Evolutionary conservation across 2,113 vertebrate genomes (phyloP).

Genomic region (Vulpes vulpes): DNA sequence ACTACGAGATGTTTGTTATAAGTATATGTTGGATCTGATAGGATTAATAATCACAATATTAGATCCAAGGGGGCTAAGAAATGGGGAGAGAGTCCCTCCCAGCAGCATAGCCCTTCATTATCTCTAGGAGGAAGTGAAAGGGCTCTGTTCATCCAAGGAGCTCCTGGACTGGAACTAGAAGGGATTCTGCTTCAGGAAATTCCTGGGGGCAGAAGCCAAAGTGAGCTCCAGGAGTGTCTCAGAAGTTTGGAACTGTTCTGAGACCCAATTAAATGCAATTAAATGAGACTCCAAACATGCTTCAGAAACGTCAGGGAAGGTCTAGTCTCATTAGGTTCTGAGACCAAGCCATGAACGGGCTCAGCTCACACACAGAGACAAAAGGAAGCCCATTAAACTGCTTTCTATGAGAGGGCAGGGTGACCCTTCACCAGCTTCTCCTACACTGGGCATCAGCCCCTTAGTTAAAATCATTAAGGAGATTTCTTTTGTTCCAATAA

Average conservation of each 20-base stretch:
- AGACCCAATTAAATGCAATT: background rate
- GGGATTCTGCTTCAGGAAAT: background rate
- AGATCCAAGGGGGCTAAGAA: background rate
- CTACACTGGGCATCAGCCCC: background rate
- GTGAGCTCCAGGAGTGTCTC: background rate
- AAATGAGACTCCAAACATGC: background rate
- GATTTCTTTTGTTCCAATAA: background rate
- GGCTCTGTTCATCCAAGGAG: background rate
- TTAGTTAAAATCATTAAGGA: background rate
- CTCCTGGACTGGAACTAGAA: background rate
- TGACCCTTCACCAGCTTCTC: background rate
- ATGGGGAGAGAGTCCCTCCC: background rate
- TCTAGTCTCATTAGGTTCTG: background rate
- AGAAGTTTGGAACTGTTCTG: background rate
- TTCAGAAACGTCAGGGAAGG: slow-evolving; percentile 2
- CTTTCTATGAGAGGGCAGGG: background rate
- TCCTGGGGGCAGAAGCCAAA: background rate
- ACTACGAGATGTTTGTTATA: background rate
- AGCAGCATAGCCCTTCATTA: background rate
- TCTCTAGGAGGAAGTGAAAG: background rate
- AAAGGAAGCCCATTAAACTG: background rate
- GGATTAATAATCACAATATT: background rate
- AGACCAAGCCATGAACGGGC: background rate
- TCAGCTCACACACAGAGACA: background rate
- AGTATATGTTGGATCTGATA: background rate